These are phyloP conservation scores for Eurosta solidaginis DNA, from an alignment of 1,140 invertebrate species.

Conservation along the genomic window DNA sequence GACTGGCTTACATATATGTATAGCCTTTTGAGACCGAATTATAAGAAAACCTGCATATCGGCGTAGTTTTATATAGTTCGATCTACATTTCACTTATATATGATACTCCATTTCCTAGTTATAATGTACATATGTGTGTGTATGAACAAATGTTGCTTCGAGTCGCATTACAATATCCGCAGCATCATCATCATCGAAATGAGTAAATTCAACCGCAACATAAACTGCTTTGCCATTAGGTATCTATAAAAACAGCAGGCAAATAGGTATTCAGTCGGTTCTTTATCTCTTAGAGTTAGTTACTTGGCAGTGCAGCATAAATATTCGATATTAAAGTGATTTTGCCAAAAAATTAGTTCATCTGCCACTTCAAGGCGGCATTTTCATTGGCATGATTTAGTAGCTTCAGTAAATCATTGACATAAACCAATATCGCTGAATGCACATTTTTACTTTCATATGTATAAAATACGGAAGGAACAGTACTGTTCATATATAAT, in stretches of 20 bases:
- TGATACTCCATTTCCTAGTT: too few species aligned
- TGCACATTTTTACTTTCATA: background rate
- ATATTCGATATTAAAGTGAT: background rate
- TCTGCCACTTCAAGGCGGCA: background rate
- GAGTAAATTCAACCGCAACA: background rate
- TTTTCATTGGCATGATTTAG: background rate
- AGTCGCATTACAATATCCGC: background rate
- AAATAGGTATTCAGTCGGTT: too few species aligned
- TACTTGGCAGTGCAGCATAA: background rate
- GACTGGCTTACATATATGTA: too few species aligned
- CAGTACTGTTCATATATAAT: background rate
- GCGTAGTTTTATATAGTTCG: too few species aligned
- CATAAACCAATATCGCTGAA: background rate
- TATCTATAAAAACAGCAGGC: too few species aligned
- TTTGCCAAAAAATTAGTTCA: background rate
- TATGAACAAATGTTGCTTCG: too few species aligned
- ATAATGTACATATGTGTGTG: too few species aligned
- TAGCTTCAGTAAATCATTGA: background rate
- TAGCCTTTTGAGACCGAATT: too few species aligned
- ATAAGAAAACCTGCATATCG: too few species aligned
- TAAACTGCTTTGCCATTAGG: too few species aligned
- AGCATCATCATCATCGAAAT: background rate
- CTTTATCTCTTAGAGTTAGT: too few species aligned
- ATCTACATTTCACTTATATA: too few species aligned
- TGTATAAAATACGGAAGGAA: background rate